Conservation (phyloP, 1,140 invertebrate species). For the Anastrepha obliqua region DNA sequence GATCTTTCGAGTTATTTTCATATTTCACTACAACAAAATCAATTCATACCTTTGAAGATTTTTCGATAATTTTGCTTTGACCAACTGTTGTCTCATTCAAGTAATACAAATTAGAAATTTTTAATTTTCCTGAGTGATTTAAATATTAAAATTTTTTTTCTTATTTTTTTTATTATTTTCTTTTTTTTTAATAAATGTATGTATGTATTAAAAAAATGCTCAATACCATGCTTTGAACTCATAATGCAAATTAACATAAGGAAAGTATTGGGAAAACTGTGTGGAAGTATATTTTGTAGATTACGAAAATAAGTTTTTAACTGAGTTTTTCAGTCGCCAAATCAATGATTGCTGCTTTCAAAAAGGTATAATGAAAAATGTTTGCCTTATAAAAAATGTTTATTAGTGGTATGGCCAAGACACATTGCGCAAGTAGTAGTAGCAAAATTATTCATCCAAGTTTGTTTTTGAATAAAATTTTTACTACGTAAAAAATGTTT, state of each 20-base stretch:
- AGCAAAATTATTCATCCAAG: too few relatives aligned
- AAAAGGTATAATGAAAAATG: too few relatives aligned
- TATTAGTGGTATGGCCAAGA: too few relatives aligned
- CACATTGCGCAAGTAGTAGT: too few relatives aligned
- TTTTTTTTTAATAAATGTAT: not conserved
- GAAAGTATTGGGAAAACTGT: not conserved
- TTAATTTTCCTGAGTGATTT: not conserved
- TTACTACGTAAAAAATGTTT: too few relatives aligned
- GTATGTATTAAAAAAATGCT: not conserved
- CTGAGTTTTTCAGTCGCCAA: not conserved
- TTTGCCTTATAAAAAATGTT: too few relatives aligned
- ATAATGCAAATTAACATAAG: slow-evolving; percentile 25
- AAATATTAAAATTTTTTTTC: not conserved
- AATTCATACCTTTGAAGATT: not conserved
- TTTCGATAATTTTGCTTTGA: not conserved
- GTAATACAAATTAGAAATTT: not conserved
- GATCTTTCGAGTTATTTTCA: too few relatives aligned
- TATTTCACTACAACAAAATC: not conserved
- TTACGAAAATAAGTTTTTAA: not conserved
- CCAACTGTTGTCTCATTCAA: not conserved
- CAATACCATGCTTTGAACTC: slow-evolving; percentile 30
- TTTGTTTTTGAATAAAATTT: too few relatives aligned
- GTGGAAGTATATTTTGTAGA: slow-evolving; percentile 3
- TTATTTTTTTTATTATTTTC: not conserved
- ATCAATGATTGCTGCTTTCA: not conserved